Conservation (phyloP, 37 sponge, comb jelly and placozoan species). For the Geodia barretti region DNA sequence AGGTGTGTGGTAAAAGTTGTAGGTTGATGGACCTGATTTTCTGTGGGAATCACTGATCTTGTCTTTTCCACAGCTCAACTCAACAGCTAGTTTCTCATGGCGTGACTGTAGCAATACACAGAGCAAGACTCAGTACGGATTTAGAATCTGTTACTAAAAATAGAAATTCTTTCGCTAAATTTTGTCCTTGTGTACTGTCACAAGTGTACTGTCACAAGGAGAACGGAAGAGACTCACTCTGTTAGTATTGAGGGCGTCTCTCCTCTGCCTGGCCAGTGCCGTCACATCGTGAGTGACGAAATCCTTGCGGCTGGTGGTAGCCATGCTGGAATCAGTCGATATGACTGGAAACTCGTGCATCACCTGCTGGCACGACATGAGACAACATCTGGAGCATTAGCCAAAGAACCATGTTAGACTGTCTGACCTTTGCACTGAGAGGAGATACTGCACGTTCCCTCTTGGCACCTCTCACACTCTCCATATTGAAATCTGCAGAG, state of each 20-base stretch:
- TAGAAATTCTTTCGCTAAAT: too few species aligned
- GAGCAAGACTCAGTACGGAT: too few species aligned
- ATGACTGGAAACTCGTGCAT: conserved; percentile 48
- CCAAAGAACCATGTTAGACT: background rate
- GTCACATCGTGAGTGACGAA: conserved; percentile 16
- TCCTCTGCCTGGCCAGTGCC: conserved; percentile 13
- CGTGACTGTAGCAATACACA: conserved; percentile 10
- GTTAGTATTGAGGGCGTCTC: conserved; percentile 14
- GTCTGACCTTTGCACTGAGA: conserved; percentile 22
- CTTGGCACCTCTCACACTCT: background rate
- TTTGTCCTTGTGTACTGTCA: too few species aligned
- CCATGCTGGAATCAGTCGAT: background rate
- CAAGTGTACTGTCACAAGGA: background rate
- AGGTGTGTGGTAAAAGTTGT: background rate
- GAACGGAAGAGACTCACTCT: conserved; percentile 4
- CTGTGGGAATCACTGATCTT: background rate
- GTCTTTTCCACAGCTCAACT: conserved; percentile 24
- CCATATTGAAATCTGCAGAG: conserved; percentile 20
- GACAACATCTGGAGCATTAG: background rate
- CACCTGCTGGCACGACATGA: conserved; percentile 5
- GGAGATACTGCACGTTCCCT: conserved; percentile 4
- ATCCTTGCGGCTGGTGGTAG: conserved; percentile 30
- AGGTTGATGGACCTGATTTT: background rate
- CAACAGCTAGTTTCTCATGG: conserved; percentile 30
- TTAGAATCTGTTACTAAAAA: too few species aligned